Evolutionary conservation across 1,140 invertebrate species (phyloP).

Genomic region (Pentalonia nigronervosa): DNA sequence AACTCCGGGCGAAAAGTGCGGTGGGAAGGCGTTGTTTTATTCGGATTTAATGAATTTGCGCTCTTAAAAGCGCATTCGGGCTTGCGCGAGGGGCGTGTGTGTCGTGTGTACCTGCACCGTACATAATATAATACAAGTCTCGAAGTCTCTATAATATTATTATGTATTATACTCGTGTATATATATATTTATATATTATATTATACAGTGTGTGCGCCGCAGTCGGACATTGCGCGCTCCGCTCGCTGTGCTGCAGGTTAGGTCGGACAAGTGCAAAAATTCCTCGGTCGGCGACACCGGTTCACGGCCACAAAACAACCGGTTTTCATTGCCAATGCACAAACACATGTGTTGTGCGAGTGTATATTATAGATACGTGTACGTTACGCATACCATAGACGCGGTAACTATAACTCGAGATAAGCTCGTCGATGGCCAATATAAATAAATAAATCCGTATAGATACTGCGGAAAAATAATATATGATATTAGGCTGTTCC

Average conservation of each 20-base stretch:
- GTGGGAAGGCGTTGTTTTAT: not conserved
- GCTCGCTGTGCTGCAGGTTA: not conserved
- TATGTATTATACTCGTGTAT: no score
- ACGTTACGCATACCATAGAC: not conserved
- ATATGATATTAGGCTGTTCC: not conserved
- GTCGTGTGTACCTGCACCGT: no score
- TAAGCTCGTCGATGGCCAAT: not conserved
- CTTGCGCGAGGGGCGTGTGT: not conserved
- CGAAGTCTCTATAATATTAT: not conserved
- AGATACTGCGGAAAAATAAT: not conserved
- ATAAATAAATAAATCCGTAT: constrained; percentile 4
- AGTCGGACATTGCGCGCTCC: not conserved
- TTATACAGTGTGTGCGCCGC: not conserved
- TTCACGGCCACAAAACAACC: constrained; percentile 55
- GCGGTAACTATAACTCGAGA: not conserved
- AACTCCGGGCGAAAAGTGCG: not conserved
- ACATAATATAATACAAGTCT: not conserved
- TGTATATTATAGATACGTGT: not conserved
- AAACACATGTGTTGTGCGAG: not conserved
- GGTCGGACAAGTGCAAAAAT: constrained; percentile 51
- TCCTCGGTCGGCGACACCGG: constrained; percentile 52
- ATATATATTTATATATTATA: not conserved
- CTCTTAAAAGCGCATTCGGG: not conserved
- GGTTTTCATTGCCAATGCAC: constrained; percentile 52
- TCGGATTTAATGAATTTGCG: not conserved